phyloP scores from a whole-genome alignment of 2,797 vertebrate genomes.

The Philypnodon macrostomus region DNA sequence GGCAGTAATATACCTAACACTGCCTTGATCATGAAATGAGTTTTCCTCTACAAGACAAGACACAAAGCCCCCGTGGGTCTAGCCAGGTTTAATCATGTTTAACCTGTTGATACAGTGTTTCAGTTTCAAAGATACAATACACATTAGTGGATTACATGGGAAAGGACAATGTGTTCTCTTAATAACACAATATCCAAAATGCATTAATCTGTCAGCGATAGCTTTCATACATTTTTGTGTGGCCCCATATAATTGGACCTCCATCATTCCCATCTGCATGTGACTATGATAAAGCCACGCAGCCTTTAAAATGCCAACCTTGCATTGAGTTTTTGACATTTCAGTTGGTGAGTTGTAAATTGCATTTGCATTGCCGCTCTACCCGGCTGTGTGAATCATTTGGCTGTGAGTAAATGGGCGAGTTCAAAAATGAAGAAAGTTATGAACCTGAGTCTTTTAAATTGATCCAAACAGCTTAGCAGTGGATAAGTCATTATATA shows the following conservation, averaged over 20 bases:
- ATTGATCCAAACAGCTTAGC: no score
- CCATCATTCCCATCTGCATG: conserved; percentile 19
- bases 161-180: no score
- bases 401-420: conserved; percentile 3
- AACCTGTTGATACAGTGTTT: conserved; percentile 57
- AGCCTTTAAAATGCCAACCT: conserved; percentile 41
- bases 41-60: no score
- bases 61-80: conserved; percentile 32
- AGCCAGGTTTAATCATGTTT: conserved; percentile 8
- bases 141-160: not conserved
- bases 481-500: conserved; percentile 4
- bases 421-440: not conserved
- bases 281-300: conserved; percentile 13
- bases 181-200: no score
- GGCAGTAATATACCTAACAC: not conserved
- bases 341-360: conserved; percentile 6
- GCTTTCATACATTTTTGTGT: not conserved
- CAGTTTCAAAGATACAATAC: not conserved
- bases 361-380: conserved; percentile 1
- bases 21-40: not conserved
- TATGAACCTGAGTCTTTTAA: no score
- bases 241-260: conserved; percentile 6
- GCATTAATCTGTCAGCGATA: not conserved
- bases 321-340: conserved; percentile 37
- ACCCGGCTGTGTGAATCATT: not conserved